phyloP scores from a whole-genome alignment of 2,888 invertebrate genomes.

The Idaea straminata region DNA sequence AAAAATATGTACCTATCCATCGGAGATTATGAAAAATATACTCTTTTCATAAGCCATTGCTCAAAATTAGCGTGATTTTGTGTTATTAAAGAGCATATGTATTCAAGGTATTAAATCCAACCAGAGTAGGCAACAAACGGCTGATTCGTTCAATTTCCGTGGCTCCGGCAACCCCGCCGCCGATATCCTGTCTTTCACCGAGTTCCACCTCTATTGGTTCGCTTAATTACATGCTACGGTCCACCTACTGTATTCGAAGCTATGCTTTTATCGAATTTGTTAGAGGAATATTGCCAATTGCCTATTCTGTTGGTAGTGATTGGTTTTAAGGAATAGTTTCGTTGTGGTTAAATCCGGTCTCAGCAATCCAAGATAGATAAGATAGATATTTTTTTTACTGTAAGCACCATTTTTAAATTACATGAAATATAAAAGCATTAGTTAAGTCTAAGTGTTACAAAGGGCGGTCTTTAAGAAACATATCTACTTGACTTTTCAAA shows the following conservation, averaged over 20 bases:
- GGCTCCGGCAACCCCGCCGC: neutral
- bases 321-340: too few species aligned
- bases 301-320: neutral
- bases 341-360: too few species aligned
- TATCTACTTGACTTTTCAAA: too few species aligned
- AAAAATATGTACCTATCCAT: too few species aligned
- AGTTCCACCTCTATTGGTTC: neutral
- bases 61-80: neutral
- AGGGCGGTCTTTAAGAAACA: too few species aligned
- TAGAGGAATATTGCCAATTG: neutral
- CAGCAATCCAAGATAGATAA: too few species aligned
- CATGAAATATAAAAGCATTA: too few species aligned
- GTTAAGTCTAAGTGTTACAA: too few species aligned
- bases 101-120: neutral
- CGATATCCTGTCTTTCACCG: neutral
- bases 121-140: neutral
- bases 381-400: too few species aligned
- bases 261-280: neutral
- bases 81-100: neutral
- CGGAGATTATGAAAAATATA: too few species aligned
- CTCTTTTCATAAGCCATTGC: too few species aligned
- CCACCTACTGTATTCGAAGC: neutral
- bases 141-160: neutral
- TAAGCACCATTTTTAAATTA: too few species aligned
- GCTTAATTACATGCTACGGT: neutral